Percentiles rank a stretch among this genome's conserved stretches.
phyloP scores from a whole-genome alignment of 2,888 invertebrate species.

The Aphidoletes aphidimyza region DNA sequence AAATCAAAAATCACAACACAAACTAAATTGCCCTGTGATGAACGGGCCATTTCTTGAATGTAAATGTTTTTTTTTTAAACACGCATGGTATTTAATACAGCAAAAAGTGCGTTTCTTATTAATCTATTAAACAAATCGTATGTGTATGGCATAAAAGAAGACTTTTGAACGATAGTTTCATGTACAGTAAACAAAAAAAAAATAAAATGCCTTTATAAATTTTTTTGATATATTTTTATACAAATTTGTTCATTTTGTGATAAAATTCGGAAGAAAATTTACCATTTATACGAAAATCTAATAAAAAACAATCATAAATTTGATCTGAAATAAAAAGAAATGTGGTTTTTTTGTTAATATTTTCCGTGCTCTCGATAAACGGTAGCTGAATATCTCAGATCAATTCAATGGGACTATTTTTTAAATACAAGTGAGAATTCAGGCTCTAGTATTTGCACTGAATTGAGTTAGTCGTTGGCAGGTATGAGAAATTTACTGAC shows the following conservation, averaged over 20 bases:
- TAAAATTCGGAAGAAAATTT: slow-evolving; percentile 38
- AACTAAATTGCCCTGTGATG: background rate
- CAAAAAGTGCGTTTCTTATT: background rate
- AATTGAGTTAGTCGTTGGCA: no score
- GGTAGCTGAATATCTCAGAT: background rate
- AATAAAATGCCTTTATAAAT: background rate
- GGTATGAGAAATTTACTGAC: no score
- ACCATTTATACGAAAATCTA: slow-evolving; percentile 11
- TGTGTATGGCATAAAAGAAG: background rate
- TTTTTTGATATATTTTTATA: slow-evolving; percentile 47
- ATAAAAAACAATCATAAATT: background rate
- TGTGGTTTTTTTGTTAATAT: background rate
- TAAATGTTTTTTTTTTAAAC: background rate
- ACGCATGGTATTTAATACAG: slow-evolving; percentile 36
- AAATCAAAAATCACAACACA: background rate
- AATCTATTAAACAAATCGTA: background rate
- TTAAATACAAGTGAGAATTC: no score
- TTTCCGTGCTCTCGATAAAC: background rate
- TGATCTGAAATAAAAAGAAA: background rate
- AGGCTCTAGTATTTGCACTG: no score
- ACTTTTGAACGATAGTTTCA: background rate
- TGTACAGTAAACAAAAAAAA: background rate
- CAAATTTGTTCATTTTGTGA: slow-evolving; percentile 52
- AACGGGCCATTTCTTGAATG: background rate
- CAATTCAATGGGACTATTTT: no score